A percentile compares a stretch with the other conserved stretches of the same genome.
Evolutionary conservation across 2,113 vertebrate species (phyloP).

Genomic region (Psammodynastes pulverulentus): DNA sequence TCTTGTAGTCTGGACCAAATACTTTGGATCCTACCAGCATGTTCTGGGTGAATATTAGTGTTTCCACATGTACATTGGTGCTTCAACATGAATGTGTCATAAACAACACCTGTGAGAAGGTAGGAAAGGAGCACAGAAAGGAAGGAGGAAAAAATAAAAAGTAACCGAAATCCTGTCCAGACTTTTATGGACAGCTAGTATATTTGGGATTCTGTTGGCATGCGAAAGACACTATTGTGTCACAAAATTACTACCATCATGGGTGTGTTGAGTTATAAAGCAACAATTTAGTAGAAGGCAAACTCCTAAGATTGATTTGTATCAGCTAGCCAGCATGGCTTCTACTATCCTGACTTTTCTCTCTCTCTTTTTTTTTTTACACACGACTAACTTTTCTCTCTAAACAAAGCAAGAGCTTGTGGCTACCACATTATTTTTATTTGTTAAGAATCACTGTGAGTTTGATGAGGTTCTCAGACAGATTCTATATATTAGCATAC

Average conservation of each 20-base stretch:
- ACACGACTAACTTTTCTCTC: neutral
- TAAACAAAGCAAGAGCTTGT: neutral
- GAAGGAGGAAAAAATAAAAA: neutral
- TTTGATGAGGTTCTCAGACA: neutral
- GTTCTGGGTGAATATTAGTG: constrained; percentile 84
- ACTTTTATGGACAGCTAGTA: neutral
- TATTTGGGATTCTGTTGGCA: neutral
- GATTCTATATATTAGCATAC: neutral
- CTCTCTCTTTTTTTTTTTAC: neutral
- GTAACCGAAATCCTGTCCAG: neutral
- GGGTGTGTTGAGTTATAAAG: neutral
- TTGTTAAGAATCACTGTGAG: neutral
- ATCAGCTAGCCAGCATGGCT: neutral
- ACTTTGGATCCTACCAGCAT: constrained; percentile 87
- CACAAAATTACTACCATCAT: neutral
- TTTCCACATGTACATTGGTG: constrained; percentile 87
- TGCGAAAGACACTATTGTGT: neutral
- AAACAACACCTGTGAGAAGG: constrained; percentile 73
- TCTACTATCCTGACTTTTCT: neutral
- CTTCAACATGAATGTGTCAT: constrained; percentile 83
- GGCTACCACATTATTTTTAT: neutral
- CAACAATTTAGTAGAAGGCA: neutral
- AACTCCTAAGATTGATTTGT: neutral
- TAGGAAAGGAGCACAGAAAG: neutral
- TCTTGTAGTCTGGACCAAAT: constrained; percentile 88